These are phyloP conservation scores for Mormyrus iriodes DNA, from an alignment of 2,113 vertebrate genomes.

Conservation along the genomic window DNA sequence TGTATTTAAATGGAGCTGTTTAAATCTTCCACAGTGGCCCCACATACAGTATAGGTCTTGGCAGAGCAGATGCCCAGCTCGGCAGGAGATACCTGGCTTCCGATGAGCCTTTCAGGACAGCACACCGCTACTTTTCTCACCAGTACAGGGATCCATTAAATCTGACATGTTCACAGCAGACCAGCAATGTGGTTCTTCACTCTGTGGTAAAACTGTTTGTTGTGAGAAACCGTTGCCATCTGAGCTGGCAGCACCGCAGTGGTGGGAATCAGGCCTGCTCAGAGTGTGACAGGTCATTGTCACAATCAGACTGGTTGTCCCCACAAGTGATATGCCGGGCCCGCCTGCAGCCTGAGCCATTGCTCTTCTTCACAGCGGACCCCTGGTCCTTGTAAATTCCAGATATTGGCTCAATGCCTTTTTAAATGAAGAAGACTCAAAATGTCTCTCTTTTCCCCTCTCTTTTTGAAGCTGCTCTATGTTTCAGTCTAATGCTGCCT, in stretches of 20 bases:
- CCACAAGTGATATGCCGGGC: background rate
- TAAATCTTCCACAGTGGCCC: background rate
- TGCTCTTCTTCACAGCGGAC: background rate
- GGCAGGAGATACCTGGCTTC: background rate
- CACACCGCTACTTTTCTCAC: background rate
- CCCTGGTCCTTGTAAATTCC: no score
- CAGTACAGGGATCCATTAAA: constrained; percentile 2
- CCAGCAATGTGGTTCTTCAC: background rate
- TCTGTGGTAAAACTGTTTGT: background rate
- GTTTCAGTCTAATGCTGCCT: background rate
- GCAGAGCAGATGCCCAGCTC: background rate
- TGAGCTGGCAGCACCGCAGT: background rate
- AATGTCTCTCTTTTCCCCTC: background rate
- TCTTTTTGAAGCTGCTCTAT: background rate
- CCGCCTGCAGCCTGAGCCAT: background rate
- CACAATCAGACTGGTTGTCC: background rate
- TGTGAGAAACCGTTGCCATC: background rate
- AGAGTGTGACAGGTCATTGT: background rate
- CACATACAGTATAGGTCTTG: background rate
- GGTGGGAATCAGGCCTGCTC: background rate
- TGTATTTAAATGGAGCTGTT: constrained; percentile 1
- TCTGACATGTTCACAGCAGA: constrained; percentile 3
- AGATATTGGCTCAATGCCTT: no score
- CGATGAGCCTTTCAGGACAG: background rate
- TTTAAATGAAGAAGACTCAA: background rate